Percentiles rank a stretch among this genome's conserved stretches.
phyloP scores from a whole-genome alignment of 2,113 vertebrate genomes.

The Gobius niger region DNA sequence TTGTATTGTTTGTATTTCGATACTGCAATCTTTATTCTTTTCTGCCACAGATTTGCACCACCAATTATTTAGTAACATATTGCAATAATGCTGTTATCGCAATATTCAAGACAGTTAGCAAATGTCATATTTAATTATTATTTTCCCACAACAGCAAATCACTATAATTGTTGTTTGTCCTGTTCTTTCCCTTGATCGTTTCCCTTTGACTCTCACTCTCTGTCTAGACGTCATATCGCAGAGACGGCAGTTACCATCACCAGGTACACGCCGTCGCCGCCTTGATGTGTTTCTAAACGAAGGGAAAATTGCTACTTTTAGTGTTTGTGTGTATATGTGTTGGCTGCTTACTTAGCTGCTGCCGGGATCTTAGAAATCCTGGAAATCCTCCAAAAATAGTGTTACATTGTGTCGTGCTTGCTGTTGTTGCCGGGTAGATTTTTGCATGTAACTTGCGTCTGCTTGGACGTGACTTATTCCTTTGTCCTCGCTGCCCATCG shows the following conservation, averaged over 20 bases:
- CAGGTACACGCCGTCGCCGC: constrained; percentile 70
- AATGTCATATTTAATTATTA: no score
- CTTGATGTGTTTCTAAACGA: constrained; percentile 6
- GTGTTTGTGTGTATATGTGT: neutral
- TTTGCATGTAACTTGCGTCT: constrained; percentile 46
- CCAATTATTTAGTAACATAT: no score
- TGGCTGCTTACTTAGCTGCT: constrained; percentile 25
- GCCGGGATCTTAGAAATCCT: neutral
- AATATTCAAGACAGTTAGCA: no score
- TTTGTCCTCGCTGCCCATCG: constrained; percentile 21
- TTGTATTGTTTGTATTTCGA: no score
- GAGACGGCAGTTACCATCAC: constrained; percentile 81
- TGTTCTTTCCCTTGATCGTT: constrained; percentile 24
- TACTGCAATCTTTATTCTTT: no score
- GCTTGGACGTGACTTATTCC: constrained; percentile 38
- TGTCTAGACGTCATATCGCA: constrained; percentile 79
- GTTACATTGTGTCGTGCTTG: constrained; percentile 25
- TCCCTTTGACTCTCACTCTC: constrained; percentile 51
- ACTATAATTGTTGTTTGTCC: neutral
- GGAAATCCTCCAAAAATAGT: neutral
- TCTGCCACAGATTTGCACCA: no score
- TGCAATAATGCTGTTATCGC: no score
- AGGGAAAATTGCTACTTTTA: neutral
- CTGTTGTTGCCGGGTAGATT: constrained; percentile 44
- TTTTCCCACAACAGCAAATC: neutral